Conservation (phyloP, 2,888 invertebrate species). For the Ormyrus thymus region DNA sequence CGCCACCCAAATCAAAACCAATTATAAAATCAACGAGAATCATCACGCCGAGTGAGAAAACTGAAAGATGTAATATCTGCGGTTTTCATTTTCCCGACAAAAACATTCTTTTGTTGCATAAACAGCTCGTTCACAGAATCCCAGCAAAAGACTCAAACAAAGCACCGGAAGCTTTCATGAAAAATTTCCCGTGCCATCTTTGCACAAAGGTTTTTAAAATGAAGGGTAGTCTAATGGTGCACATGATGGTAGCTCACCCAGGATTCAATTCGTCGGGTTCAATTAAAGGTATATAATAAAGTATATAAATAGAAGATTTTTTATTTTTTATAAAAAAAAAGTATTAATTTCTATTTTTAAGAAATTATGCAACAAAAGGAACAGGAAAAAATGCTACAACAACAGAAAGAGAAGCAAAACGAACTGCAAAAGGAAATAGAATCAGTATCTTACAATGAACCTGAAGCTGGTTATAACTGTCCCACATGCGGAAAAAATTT, state of each 20-base stretch:
- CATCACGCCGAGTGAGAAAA: conserved; percentile 73
- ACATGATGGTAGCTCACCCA: conserved; percentile 86
- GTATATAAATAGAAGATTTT: neutral
- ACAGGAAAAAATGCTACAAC: neutral
- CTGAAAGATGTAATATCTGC: conserved; percentile 82
- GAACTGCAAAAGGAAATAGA: conserved; percentile 15
- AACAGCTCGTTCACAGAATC: conserved; percentile 80
- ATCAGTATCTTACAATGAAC: conserved; percentile 6
- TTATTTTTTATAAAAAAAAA: neutral
- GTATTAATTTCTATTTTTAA: too few relatives aligned
- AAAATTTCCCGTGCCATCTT: conserved; percentile 83
- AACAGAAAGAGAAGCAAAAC: neutral
- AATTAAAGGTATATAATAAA: conserved; percentile 11
- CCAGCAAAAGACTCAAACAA: conserved; percentile 62
- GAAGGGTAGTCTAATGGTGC: conserved; percentile 88
- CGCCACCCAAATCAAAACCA: conserved; percentile 39
- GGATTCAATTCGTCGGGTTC: conserved; percentile 72
- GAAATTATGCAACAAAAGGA: neutral
- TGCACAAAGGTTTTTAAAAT: conserved; percentile 89
- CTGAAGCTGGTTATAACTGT: conserved; percentile 69
- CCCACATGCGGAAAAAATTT: conserved; percentile 67
- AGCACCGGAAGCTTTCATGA: conserved; percentile 71
- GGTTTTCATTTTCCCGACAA: conserved; percentile 83
- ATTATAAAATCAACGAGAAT: conserved; percentile 60
- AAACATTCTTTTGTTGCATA: conserved; percentile 84